Evolutionary conservation across 2,888 invertebrate species (phyloP), one percentile per base, ranked within the genome.

Genomic region (Gymnosoma rotundatum): DNA sequence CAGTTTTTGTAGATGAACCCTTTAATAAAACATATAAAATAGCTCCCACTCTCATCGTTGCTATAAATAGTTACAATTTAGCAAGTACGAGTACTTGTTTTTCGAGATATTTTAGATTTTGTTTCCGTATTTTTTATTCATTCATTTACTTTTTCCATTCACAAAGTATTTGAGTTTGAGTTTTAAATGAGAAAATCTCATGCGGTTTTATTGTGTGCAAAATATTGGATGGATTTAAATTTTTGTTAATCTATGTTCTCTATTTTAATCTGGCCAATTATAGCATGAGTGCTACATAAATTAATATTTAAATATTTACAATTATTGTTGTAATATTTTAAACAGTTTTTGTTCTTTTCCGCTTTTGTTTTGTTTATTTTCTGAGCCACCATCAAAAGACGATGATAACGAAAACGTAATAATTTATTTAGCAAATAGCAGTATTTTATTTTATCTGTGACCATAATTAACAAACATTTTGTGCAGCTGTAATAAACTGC

Each of bases 121-220:
- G 50, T 69, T 81, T 81, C 69, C 60, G 61, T 42, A 81, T 63
- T 50, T 75, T 50, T 58, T 18, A 58, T 50, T 58, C 72, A 64
- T 79, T 78, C 78, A 32, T 12, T 79, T 48, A 32, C n/a, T 63
- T 48, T 25, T 50, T 50, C 58, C 25, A 72, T 66, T 72, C 64
- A 25, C 56, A 8, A 36, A 45, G 20, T 74, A 69, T 69, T 74
- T 45, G 25, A 48, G 14, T 81, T 81, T 81, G 50, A 25, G 75
- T 81, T 81, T 75, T 63, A 75, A 81, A 81, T 81, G 74, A 58
- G 75, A 69, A 69, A 75, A 74, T 81, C 74, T 81, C 75, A 74
- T 75, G 81, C 75, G 74, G 75, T 50, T 81, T 74, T 64, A 70
- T 81, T 75, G 69, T 75, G 63, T 50, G 50, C 38, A 69, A 78